Conservation (phyloP, 2,797 vertebrate species). For the Chanos chanos region DNA sequence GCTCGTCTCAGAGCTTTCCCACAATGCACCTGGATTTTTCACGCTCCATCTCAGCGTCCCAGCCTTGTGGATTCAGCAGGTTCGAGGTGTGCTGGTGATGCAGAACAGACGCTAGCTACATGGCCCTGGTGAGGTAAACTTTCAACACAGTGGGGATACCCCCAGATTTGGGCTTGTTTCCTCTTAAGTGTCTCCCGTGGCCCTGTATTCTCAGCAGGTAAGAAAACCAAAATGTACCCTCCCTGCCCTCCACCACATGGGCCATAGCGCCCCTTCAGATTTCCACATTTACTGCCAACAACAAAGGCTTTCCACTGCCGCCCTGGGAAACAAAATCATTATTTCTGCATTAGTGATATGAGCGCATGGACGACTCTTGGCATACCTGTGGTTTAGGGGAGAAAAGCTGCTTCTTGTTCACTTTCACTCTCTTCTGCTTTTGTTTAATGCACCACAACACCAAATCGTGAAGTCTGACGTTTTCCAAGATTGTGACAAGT, state of each 20-base stretch:
- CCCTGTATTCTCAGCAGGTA: slow-evolving; percentile 32
- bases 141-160: neutral
- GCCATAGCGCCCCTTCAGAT: slow-evolving; percentile 58
- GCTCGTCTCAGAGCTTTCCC: too few species aligned
- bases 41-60: too few species aligned
- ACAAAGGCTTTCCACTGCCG: slow-evolving; percentile 68
- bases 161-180: neutral
- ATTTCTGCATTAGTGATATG: slow-evolving; percentile 50
- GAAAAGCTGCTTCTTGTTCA: slow-evolving; percentile 42
- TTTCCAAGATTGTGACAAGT: too few species aligned
- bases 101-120: too few species aligned
- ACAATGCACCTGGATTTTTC: too few species aligned
- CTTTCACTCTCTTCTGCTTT: slow-evolving; percentile 13
- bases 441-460: too few species aligned
- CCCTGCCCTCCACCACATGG: slow-evolving; percentile 27
- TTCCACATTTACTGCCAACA: slow-evolving; percentile 68
- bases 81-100: too few species aligned
- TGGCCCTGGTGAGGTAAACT: too few species aligned
- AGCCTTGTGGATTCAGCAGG: too few species aligned
- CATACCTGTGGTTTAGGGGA: slow-evolving; percentile 41
- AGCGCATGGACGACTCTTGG: slow-evolving; percentile 47
- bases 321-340: slow-evolving; percentile 64
- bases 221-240: slow-evolving; percentile 14
- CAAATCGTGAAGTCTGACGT: too few species aligned
- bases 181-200: slow-evolving; percentile 1